Base-by-base conservation (phyloP, 23 tunicate species). In the Clavelina lepadiformis region DNA sequence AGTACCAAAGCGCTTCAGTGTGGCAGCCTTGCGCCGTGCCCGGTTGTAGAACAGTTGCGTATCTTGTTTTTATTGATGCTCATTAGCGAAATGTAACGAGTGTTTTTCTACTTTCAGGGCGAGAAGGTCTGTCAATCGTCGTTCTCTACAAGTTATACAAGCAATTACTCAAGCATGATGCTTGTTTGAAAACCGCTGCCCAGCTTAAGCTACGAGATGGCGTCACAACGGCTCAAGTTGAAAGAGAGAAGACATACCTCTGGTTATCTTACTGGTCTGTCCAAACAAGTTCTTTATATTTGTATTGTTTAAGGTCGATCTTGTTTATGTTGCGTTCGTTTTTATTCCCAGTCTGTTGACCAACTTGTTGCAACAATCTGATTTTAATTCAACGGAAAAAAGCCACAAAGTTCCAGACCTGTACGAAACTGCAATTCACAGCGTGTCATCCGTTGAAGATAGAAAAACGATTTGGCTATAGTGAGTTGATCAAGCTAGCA, bases 211-310 rank as follows among this genome's bases (percentile, higher is more conserved):
- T 60, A 1, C 46, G 45, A 23, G 55, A 52, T 33, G 64, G 52
- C 30, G 72, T 62, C 28, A 31, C 53, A 28, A 1, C 67, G 6
- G 30, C 41, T 11, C 30, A 3, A 22, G 49, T 71, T 18, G 65
- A 70, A 46, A 34, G 45, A 7, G 72, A 84, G 41, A 84, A 75
- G 41, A 45, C 68, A 0, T 84, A 84, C 45, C 45, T 84, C 25
- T 84, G 93, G 93, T 67, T 84, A 2, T 36, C 36, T n/a, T 75
- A 76, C 61, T 75, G 82, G 93, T 84, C 44, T 50, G 69, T 3
- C 3, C 6, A 8, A 11, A 11, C 15, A 41, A 41, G 49, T 41
- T 11, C 13, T 41, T 41, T 11, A 41, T 41, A 41, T 15, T 41
- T 11, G 49, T 41, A 41, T 41, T 11, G 15, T 41, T 15, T 15